These are phyloP conservation scores for Macroglossus sobrinus DNA, from an alignment of 2,113 vertebrate genomes.

Conservation along the genomic window DNA sequence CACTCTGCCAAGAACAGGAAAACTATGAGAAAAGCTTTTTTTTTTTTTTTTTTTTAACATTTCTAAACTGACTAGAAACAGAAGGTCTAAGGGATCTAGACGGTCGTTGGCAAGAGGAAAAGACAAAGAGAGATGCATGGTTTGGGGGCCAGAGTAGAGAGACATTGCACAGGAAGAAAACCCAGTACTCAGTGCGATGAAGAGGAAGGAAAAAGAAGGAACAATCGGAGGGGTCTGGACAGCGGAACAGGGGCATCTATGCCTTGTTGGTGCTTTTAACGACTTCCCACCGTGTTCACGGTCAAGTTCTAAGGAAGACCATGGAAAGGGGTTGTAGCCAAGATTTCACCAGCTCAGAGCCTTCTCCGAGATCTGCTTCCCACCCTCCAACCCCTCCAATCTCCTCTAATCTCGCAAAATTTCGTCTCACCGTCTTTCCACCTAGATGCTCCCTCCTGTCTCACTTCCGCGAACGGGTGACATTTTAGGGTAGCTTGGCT, in stretches of 20 bases:
- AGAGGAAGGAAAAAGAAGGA: background rate
- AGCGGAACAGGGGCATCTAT: too few relatives aligned
- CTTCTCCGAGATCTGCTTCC: background rate
- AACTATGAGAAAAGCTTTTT: conserved; percentile 38
- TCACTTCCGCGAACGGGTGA: background rate
- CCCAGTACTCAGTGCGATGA: background rate
- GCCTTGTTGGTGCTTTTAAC: background rate
- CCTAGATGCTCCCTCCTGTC: too few relatives aligned
- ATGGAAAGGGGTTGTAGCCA: background rate
- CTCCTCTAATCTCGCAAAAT: background rate
- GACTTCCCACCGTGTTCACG: background rate
- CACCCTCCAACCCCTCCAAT: background rate
- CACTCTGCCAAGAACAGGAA: conserved; percentile 51
- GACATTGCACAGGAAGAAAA: background rate
- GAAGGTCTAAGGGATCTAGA: conserved; percentile 7
- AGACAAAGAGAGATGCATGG: background rate
- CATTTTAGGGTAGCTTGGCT: background rate
- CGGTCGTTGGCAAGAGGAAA: background rate
- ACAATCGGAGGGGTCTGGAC: background rate
- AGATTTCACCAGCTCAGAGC: background rate
- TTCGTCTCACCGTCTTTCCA: background rate
- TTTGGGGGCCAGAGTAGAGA: background rate
- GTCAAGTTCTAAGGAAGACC: background rate
- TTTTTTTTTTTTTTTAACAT: background rate
- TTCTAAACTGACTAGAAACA: conserved; percentile 53